Conservation (phyloP, 2,797 vertebrate species). For the Hylomyscus alleni region DNA sequence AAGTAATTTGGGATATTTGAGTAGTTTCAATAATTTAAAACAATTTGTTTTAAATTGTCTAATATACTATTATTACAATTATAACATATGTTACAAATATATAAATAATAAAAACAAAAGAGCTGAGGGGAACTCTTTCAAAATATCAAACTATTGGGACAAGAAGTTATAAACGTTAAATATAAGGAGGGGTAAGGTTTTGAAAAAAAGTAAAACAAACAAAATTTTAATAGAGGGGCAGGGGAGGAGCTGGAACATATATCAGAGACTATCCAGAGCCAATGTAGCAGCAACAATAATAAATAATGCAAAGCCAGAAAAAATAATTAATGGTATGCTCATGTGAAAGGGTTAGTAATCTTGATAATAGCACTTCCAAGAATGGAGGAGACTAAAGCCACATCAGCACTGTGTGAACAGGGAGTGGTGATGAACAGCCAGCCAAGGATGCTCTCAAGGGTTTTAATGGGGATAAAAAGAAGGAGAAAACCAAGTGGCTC, state of each 20-base stretch:
- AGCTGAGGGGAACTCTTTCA: neutral
- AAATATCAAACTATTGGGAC: neutral
- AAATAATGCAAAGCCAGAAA: conserved; percentile 40
- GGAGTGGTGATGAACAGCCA: neutral
- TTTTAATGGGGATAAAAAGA: too few species aligned
- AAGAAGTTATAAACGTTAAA: neutral
- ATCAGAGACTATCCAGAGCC: neutral
- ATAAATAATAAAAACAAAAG: neutral
- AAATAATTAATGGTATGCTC: neutral
- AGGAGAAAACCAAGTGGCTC: neutral
- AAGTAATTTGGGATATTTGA: neutral
- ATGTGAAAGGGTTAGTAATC: neutral
- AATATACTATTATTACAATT: neutral
- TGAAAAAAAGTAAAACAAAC: neutral
- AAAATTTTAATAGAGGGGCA: neutral
- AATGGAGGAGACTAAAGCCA: neutral
- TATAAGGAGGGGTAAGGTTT: neutral
- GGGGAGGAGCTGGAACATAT: neutral
- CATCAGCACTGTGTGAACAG: neutral
- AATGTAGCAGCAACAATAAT: neutral
- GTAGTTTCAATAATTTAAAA: neutral
- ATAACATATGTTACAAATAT: neutral
- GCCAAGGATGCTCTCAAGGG: neutral
- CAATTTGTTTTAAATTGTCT: neutral
- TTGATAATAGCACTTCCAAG: conserved; percentile 6